Conservation (phyloP, 2,888 invertebrate genomes). For the Dynastes hyllus region DNA sequence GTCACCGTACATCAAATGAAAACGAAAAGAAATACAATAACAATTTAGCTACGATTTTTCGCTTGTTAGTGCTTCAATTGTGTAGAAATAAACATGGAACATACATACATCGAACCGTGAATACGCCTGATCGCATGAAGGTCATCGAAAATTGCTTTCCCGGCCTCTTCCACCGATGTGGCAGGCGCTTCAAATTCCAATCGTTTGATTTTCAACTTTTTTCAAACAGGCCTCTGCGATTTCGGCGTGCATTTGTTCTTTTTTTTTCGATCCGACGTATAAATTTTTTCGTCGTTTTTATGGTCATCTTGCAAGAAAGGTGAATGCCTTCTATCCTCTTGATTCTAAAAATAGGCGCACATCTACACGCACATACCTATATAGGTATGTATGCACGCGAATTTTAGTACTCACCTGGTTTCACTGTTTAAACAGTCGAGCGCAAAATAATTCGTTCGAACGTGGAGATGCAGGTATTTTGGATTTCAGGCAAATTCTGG, state of each 20-base stretch:
- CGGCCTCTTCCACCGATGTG: neutral
- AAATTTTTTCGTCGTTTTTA: conserved; percentile 46
- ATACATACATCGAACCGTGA: neutral
- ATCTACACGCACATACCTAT: neutral
- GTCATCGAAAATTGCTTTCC: conserved; percentile 40
- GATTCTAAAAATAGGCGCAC: conserved; percentile 39
- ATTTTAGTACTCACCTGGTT: conserved; percentile 18
- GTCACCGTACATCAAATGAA: too few species aligned
- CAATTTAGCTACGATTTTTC: too few species aligned
- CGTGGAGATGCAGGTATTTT: too few species aligned
- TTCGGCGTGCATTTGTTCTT: conserved; percentile 39
- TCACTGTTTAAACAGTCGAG: conserved; percentile 1
- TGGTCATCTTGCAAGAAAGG: conserved; percentile 39
- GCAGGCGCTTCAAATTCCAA: conserved; percentile 22
- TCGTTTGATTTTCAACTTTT: conserved; percentile 43
- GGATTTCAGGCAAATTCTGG: too few species aligned
- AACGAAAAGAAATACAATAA: too few species aligned
- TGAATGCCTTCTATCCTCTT: conserved; percentile 39
- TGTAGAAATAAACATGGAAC: neutral
- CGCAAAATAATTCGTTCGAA: neutral
- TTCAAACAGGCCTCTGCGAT: conserved; percentile 36
- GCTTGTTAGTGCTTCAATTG: neutral
- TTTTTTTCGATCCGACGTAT: conserved; percentile 39
- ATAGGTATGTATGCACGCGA: conserved; percentile 6
- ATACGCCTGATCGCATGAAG: conserved; percentile 27